Conservation (phyloP, 2,113 vertebrate species). For the Crotalus helleri region DNA sequence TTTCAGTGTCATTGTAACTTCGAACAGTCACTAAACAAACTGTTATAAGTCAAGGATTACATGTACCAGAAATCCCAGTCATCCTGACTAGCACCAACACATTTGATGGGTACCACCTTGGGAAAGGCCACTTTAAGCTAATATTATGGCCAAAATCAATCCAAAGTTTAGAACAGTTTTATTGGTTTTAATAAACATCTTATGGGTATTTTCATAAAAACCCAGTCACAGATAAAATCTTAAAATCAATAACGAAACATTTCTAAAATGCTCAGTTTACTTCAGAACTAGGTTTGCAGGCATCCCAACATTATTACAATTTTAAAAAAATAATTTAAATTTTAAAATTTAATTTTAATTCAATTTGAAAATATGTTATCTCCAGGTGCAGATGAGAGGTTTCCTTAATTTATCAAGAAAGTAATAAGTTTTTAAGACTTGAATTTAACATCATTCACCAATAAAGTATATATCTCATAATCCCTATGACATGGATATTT, state of each 20-base stretch:
- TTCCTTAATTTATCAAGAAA: neutral
- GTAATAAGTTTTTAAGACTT: neutral
- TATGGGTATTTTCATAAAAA: neutral
- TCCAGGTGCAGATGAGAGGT: neutral
- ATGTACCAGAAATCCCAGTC: neutral
- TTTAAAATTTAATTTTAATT: neutral
- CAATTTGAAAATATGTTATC: neutral
- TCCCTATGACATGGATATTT: neutral
- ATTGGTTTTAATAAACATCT: neutral
- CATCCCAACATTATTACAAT: neutral
- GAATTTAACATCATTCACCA: neutral
- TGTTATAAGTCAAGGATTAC: too few species aligned
- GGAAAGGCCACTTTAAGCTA: neutral
- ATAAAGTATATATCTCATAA: neutral
- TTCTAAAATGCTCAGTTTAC: neutral
- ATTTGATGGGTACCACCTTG: neutral
- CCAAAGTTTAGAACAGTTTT: neutral
- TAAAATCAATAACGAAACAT: neutral
- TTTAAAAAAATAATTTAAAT: neutral
- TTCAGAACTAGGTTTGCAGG: neutral
- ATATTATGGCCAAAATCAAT: neutral
- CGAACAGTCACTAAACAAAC: too few species aligned
- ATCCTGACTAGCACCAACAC: neutral
- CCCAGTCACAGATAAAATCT: neutral
- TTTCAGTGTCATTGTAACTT: too few species aligned